Evolutionary conservation across 2,888 invertebrate genomes (phyloP), one percentile per base, ranked within the genome.

Genomic region (Sialis lutaria): DNA sequence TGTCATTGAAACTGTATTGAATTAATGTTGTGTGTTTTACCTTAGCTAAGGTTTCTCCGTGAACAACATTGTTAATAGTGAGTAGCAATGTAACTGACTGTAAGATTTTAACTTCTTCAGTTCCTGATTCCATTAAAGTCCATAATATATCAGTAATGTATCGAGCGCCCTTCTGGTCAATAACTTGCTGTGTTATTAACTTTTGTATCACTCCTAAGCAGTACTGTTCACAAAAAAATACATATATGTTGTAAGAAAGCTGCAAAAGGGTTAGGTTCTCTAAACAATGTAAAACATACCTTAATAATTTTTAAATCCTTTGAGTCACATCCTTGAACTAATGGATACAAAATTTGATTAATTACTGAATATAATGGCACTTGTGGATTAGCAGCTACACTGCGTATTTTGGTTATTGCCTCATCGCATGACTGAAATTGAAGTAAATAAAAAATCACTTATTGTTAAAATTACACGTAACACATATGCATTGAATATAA

Each of bases 271-370:
- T 47, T 6, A 31, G 10, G 6, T 13, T 6, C 12, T 6, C 6
- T 7, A 9, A n/a, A 33, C 32, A 45, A 40, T 46, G n/a, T 6
- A 4, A 45, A 42, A 51, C 55, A 52, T 66, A 88, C 88, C 77
- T 86, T 87, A 45, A 95, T 91, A 56, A 97, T 84, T 72, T 95
- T 95, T 45, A 88, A 75, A 67, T 95, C 92, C 68, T 91, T 95
- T 31, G 95, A 93, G 64, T 96, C 95, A 69, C 96, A 97, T 60
- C 93, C 97, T 69, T 97, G 88, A 33, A 96, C 88, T 54, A 98
- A 72, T 1, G 97, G 96, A 65, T 95, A 93, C 49, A 98, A 71
- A 55, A 98, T 87, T 69, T 97, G 96, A 61, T 88, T 85, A 50
- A 92, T 88, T 22, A 90, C 83, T 61, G 88, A 86, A 59, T 83